These are phyloP conservation scores for Xestia ashworthii DNA, from an alignment of 2,888 invertebrate species.

Conservation along the genomic window DNA sequence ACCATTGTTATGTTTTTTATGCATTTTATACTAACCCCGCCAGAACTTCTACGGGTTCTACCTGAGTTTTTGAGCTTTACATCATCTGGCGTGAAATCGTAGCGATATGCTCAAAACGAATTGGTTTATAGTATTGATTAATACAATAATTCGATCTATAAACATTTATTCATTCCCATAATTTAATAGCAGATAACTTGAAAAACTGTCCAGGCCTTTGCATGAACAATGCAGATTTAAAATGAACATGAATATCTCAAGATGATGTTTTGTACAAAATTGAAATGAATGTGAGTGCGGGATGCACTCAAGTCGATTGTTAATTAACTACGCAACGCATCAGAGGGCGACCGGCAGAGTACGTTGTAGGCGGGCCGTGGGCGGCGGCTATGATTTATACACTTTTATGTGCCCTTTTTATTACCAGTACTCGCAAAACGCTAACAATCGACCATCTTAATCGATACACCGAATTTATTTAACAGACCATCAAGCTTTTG, in stretches of 20 bases:
- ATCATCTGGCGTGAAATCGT: conserved; percentile 25
- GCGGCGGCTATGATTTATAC: conserved; percentile 77
- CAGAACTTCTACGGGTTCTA: conserved; percentile 39
- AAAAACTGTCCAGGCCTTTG: neutral
- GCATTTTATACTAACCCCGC: conserved; percentile 52
- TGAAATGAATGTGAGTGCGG: conserved; percentile 66
- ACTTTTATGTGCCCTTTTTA: conserved; percentile 73
- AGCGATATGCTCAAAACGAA: conserved; percentile 20
- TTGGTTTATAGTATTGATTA: conserved; percentile 15
- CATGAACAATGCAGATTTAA: conserved; percentile 2
- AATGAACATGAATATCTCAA: conserved; percentile 42
- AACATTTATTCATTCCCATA: conserved; percentile 11
- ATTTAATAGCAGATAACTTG: neutral
- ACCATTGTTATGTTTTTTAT: conserved; percentile 73
- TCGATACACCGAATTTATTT: conserved; percentile 57
- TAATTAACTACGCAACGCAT: conserved; percentile 72
- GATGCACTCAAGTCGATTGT: conserved; percentile 68
- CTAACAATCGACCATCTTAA: conserved; percentile 63
- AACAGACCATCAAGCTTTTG: conserved; percentile 55
- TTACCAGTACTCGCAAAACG: conserved; percentile 62
- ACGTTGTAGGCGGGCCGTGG: conserved; percentile 72
- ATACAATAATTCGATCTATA: conserved; percentile 15
- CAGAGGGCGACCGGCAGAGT: conserved; percentile 72
- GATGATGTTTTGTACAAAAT: conserved; percentile 46
- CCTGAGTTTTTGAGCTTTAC: conserved; percentile 32